Evolutionary conservation across 2,113 vertebrate genomes (phyloP).

Genomic region (Dromiciops gliroides): DNA sequence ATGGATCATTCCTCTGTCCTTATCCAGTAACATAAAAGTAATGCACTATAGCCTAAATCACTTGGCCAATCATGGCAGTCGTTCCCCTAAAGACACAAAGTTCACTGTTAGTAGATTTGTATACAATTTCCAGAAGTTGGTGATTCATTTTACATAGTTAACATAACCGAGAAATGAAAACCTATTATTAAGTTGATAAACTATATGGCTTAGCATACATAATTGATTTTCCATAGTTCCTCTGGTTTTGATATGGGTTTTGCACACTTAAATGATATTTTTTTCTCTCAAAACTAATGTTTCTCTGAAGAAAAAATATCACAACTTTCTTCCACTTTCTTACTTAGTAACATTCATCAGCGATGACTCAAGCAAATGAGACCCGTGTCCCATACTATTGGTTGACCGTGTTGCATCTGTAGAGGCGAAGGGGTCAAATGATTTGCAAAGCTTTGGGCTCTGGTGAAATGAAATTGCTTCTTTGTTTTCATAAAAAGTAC

Average conservation of each 20-base stretch:
- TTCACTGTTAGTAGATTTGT: neutral
- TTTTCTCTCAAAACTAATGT: constrained; percentile 47
- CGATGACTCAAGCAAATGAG: constrained; percentile 68
- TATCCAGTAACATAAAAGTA: neutral
- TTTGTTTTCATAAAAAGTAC: constrained; percentile 22
- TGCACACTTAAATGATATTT: constrained; percentile 48
- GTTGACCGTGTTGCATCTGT: constrained; percentile 58
- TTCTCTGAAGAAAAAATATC: neutral
- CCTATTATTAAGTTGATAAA: neutral
- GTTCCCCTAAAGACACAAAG: neutral
- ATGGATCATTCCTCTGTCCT: neutral
- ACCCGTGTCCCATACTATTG: constrained; percentile 32
- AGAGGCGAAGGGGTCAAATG: constrained; percentile 46
- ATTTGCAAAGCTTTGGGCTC: constrained; percentile 43
- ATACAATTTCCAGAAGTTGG: neutral
- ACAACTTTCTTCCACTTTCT: constrained; percentile 54
- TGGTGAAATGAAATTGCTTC: constrained; percentile 56
- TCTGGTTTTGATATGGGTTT: constrained; percentile 56
- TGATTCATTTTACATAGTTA: neutral
- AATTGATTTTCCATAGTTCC: constrained; percentile 30
- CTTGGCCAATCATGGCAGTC: neutral
- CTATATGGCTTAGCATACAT: neutral
- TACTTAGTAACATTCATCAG: constrained; percentile 54
- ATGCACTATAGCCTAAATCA: neutral
- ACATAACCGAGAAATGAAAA: neutral